phyloP scores from a whole-genome alignment of 2,888 invertebrate species.

The Graphium colonna region DNA sequence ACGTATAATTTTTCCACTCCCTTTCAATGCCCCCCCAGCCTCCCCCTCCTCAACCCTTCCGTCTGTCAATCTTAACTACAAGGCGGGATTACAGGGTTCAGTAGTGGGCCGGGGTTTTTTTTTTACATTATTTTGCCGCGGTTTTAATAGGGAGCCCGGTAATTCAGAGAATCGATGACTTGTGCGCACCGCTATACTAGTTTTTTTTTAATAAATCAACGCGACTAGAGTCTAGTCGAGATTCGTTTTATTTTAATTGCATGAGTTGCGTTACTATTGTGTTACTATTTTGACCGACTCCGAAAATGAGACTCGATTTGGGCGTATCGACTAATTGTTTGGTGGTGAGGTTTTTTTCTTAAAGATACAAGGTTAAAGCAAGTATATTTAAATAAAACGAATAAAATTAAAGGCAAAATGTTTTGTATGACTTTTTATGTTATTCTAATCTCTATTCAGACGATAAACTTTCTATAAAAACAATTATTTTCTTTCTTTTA shows the following conservation, averaged over 20 bases:
- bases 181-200: slow-evolving; percentile 32
- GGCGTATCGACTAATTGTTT: background rate
- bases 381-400: too few species aligned
- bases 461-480: too few species aligned
- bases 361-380: too few species aligned
- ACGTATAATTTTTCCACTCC: slow-evolving; percentile 78
- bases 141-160: slow-evolving; percentile 63
- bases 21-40: slow-evolving; percentile 66
- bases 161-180: slow-evolving; percentile 62
- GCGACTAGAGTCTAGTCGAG: slow-evolving; percentile 26
- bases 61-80: slow-evolving; percentile 79
- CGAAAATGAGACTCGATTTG: background rate
- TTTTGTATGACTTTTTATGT: too few species aligned
- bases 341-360: too few species aligned
- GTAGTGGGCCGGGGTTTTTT: slow-evolving; percentile 60
- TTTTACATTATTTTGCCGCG: slow-evolving; percentile 51
- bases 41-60: slow-evolving; percentile 64
- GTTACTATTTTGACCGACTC: background rate
- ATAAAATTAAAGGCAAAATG: too few species aligned
- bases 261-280: too few species aligned
- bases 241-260: slow-evolving; percentile 19
- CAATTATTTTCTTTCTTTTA: too few species aligned
- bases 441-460: too few species aligned
- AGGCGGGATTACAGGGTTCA: slow-evolving; percentile 63
- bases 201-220: slow-evolving; percentile 30